phyloP scores from a whole-genome alignment of 53 echinoderm and acorn worm species.

The Hippasteria phrygiana region DNA sequence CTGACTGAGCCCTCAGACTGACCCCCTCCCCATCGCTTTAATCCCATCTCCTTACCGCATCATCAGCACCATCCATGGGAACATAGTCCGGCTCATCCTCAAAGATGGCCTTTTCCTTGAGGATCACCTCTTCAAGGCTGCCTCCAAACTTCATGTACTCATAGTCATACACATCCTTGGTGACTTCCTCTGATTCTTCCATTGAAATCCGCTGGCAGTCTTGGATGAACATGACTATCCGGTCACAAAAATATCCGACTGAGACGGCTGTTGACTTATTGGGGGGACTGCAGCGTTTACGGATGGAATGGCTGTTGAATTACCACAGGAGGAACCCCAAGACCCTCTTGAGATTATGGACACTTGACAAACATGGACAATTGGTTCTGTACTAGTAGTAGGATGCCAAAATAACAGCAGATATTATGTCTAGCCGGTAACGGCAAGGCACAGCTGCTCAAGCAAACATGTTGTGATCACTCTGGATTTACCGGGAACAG shows the following conservation, averaged over 20 bases:
- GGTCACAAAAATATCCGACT: too few relatives aligned
- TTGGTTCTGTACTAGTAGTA: too few relatives aligned
- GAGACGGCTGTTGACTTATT: too few relatives aligned
- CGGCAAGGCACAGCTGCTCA: too few relatives aligned
- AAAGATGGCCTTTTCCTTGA: neutral
- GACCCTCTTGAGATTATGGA: too few relatives aligned
- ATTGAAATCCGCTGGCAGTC: neutral
- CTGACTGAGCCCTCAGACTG: too few relatives aligned
- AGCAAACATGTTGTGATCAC: too few relatives aligned
- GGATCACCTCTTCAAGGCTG: neutral
- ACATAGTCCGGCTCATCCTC: conserved; percentile 54
- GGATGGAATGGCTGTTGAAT: neutral
- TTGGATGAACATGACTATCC: conserved; percentile 32
- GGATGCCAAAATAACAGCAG: too few relatives aligned
- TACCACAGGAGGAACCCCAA: neutral
- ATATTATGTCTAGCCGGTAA: too few relatives aligned
- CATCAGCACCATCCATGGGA: conserved; percentile 48
- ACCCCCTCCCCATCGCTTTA: neutral
- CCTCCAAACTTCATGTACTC: conserved; percentile 49
- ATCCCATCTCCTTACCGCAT: conserved; percentile 15
- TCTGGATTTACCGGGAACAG: too few relatives aligned
- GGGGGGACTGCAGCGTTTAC: too few relatives aligned
- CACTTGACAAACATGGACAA: too few relatives aligned
- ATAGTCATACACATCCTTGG: neutral
- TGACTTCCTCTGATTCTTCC: neutral